A percentile compares a stretch with the other conserved stretches of the same genome.
Evolutionary conservation across 2,113 vertebrate genomes (phyloP).

Genomic region (Anoplopoma fimbria): DNA sequence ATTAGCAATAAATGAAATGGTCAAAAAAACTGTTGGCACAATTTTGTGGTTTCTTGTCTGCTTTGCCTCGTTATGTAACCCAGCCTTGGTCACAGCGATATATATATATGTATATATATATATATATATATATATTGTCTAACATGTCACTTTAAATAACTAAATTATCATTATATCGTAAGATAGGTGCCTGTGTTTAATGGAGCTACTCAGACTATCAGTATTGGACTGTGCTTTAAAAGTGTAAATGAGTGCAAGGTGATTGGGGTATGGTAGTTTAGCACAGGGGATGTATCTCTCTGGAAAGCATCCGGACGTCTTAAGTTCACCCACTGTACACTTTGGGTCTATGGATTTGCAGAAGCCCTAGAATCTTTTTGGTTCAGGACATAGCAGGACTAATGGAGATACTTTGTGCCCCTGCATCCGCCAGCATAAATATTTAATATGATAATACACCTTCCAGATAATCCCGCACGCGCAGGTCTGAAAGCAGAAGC

Average conservation of each 20-base stretch:
- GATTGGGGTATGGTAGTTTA: not conserved
- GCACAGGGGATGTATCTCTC: too few species aligned
- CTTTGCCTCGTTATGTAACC: too few species aligned
- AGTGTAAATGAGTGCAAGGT: not conserved
- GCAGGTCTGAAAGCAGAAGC: slow-evolving; percentile 29
- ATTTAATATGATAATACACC: slow-evolving; percentile 56
- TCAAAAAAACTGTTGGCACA: not conserved
- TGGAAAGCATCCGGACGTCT: not conserved
- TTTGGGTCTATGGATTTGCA: not conserved
- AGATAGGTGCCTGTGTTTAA: too few species aligned
- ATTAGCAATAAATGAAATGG: too few species aligned
- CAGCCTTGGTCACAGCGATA: too few species aligned
- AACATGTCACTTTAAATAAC: too few species aligned
- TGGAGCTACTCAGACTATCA: not conserved
- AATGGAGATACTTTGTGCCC: slow-evolving; percentile 24
- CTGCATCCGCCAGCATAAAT: slow-evolving; percentile 41
- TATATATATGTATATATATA: too few species aligned
- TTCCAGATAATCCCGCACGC: slow-evolving; percentile 38
- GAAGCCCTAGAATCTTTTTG: not conserved
- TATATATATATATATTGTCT: too few species aligned
- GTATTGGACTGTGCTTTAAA: not conserved
- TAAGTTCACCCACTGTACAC: not conserved
- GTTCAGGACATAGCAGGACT: not conserved
- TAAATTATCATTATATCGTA: too few species aligned
- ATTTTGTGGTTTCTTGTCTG: too few species aligned